Evolutionary conservation across 2,797 vertebrate species (phyloP), one percentile per base, ranked within the genome.

Genomic region (Xenops minutus): DNA sequence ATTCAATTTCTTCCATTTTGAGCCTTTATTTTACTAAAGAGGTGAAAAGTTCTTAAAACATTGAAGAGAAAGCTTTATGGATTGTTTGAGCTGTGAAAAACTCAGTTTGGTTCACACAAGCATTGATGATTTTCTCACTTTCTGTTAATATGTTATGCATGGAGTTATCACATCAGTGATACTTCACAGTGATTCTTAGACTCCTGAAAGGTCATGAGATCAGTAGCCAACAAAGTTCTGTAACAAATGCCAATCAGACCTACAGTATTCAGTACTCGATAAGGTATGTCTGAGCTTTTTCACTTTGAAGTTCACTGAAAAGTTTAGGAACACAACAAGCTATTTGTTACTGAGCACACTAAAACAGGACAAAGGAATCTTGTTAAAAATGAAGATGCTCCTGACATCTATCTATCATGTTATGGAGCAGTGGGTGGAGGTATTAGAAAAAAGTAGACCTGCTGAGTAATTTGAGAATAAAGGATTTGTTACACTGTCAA

Each of bases 61-160:
- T 61, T 54, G 67, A 95, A 72, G 51, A 80, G 62, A 64, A 94
- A 88, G 43, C 58, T 93, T 94, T 92, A 94, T 89, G 76, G 87
- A 92, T 91, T 95, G 82, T 92, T 92, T 78, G 89, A 96, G 93
- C 87, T 96, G 96, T 92, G 93, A 96, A 96, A 97, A 96, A 88
- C 72, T 86, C 75, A 37, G 73, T 89, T 96, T 91, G 61, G 68
- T 88, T 96, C 95, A 84, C 91, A 88, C 76, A 91, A 92, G n/a
- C 76, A 26, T 83, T 91, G 73, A 69, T 89, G 79, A 84, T 91
- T 96, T 96, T 96, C 89, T 94, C 95, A 93, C 95, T 88, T 95
- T 88, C 76, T 88, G 29, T 84, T 89, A 66, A 69, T 89, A 93
- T 6, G 87, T 85, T 91, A 88, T 83, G 84, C 81, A 89, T 48